Conservation (phyloP, 2,888 invertebrate species). For the Byasa hedistus region DNA sequence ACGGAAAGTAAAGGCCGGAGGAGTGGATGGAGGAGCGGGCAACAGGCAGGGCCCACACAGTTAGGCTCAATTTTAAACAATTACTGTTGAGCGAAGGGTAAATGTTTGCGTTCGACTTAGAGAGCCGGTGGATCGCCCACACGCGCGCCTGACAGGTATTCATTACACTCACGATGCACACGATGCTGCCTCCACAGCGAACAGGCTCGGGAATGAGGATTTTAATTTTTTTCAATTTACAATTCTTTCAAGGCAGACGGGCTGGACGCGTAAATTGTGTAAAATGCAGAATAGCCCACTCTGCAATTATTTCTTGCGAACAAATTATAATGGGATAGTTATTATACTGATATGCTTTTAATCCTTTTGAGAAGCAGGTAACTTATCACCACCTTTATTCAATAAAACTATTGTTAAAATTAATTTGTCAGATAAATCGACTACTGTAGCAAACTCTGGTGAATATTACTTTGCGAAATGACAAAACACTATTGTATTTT, state of each 20-base stretch:
- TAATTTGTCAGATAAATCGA: no score
- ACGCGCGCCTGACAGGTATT: constrained; percentile 77
- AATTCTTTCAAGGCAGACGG: constrained; percentile 27
- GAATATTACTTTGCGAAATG: no score
- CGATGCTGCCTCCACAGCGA: constrained; percentile 42
- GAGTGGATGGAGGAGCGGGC: constrained; percentile 58
- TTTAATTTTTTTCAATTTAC: constrained; percentile 47
- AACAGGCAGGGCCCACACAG: constrained; percentile 75
- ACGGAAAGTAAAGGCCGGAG: constrained; percentile 55
- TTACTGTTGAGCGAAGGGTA: constrained; percentile 77
- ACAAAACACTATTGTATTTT: no score
- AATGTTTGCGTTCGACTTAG: constrained; percentile 79
- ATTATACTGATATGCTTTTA: background rate
- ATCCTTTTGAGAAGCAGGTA: background rate
- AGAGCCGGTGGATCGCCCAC: constrained; percentile 65
- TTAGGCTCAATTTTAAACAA: constrained; percentile 80
- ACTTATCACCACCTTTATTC: background rate
- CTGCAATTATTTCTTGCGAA: constrained; percentile 18
- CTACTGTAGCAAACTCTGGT: no score
- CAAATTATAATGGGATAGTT: constrained; percentile 4
- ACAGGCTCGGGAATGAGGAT: constrained; percentile 42
- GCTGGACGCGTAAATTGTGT: constrained; percentile 13
- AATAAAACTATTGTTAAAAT: no score
- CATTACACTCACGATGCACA: constrained; percentile 74
- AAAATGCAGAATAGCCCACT: constrained; percentile 8